Base-by-base conservation (phyloP, 2,888 invertebrate genomes). In the Myopa testacea region DNA sequence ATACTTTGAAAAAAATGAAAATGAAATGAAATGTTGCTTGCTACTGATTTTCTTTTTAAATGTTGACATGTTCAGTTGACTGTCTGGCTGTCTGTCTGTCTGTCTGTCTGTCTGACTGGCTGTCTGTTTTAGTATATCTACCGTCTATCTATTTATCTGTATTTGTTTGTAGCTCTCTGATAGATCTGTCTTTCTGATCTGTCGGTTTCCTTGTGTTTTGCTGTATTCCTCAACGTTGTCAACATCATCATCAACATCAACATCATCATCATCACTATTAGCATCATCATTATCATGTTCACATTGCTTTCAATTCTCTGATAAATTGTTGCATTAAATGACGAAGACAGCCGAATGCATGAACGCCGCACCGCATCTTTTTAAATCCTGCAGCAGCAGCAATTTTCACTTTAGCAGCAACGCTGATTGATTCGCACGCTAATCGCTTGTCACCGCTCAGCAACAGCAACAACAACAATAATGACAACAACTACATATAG, bases 261-360 rank as follows among this genome's bases (percentile, higher is more conserved):
- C 55, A 55, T 55, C 55, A 14, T 73, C 14, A 37, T 45, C 52
- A 10, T 34, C 38, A 1, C 26, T 55, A 16, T 50, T 8, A 19
- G 19, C 19, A 10, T 12, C n/a, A 10, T 63, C 62, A 10, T 63
- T 34, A 34, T 40, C 14, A 16, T 38, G 37, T 75, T 75, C 75
- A 37, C 26, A 60, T 40, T 58, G 69, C 50, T 65, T 75, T 68
- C 75, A 45, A 58, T 68, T 19, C 60, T 65, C 40, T 75, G 75
- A 75, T 75, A 69, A 75, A 75, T 75, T 75, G 75, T 50, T 69
- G 69, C 69, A 58, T 45, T 75, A 75, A 75, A 81, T 76, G 76
- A 69, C 77, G 79, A 77, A 78, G 81, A 82, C 81, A 81, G 78
- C 68, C 76, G 76, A 72, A 52, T 50, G 75, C 67, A 76, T 67